Conservation (phyloP, 2,888 invertebrate genomes). For the Erebia epiphron region DNA sequence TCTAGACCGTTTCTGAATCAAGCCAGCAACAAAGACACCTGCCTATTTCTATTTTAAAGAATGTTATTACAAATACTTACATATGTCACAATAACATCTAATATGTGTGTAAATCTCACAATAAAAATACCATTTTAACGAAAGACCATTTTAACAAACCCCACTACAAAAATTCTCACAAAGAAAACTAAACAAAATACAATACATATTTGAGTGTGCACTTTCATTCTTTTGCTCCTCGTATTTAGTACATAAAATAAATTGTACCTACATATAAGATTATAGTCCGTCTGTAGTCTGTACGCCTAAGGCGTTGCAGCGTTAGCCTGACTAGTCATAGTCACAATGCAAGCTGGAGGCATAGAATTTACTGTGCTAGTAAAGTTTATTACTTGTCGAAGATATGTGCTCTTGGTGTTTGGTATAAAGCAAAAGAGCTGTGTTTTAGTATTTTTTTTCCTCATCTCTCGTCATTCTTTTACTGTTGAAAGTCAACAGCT, state of each 20-base stretch:
- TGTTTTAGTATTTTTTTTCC: too few species aligned
- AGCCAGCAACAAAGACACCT: too few species aligned
- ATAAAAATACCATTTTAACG: too few species aligned
- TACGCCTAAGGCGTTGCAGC: constrained; percentile 45
- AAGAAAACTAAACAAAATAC: constrained; percentile 27
- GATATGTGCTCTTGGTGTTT: constrained; percentile 46
- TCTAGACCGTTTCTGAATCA: too few species aligned
- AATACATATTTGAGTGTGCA: constrained; percentile 40
- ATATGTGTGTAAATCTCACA: too few species aligned
- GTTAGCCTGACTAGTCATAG: constrained; percentile 43
- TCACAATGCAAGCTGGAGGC: constrained; percentile 62
- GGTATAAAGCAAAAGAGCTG: constrained; percentile 41
- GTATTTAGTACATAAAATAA: constrained; percentile 46
- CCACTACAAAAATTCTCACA: background rate
- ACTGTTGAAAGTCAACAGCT: too few species aligned
- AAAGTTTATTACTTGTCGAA: constrained; percentile 65
- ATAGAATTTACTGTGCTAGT: constrained; percentile 58
- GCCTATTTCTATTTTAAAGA: too few species aligned
- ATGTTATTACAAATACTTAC: too few species aligned
- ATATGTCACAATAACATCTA: too few species aligned
- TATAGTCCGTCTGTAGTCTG: constrained; percentile 40
- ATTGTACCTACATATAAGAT: constrained; percentile 37
- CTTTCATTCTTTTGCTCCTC: constrained; percentile 33
- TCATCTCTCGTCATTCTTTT: too few species aligned
- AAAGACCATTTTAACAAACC: too few species aligned